Evolutionary conservation across 2,888 invertebrate species (phyloP), one percentile per base, ranked within the genome.

Genomic region (Apotomis turbidana): DNA sequence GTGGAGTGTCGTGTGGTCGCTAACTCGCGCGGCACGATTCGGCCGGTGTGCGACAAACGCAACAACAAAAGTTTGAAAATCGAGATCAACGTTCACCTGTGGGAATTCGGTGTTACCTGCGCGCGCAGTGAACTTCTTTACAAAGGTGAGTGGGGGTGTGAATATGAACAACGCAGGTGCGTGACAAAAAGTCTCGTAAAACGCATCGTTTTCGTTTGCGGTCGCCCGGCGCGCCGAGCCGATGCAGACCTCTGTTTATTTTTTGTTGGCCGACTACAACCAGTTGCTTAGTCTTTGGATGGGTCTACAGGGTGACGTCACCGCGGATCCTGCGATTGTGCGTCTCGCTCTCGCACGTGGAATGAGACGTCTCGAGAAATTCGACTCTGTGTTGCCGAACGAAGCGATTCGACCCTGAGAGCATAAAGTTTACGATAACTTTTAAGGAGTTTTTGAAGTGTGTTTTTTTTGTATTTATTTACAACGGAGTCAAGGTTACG

Each of bases 51-150:
- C 74, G 78, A 78, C 76, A 75, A 76, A 80, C 77, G 81, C 78
- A 79, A 76, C 77, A 74, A 78, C 77, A 78, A 68, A 75, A 69
- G 74, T 84, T 89, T 89, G 84, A 75, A 80, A 88, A 83, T 85
- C 79, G 78, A 84, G 84, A 83, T 81, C 86, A 90, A 87, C 88
- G 88, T 89, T 89, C 91, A 91, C 93, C 92, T 92, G 91, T 93
- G 89, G 91, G 89, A 92, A 89, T 91, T 87, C 87, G 87, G 87
- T 87, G 87, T 85, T 86, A 89, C 87, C 91, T 93, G 93, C 93
- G 93, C 93, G 93, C 93, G 93, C 93, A 93, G 83, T 80, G 83
- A 81, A 87, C 81, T 87, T 90, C 86, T 88, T 85, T 85, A 85
- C 82, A 87, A 89, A 93, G 93, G 93, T 93, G 81, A 88, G 90